Conservation (phyloP, 2,888 invertebrate genomes). For the Drosophila longiperda region DNA sequence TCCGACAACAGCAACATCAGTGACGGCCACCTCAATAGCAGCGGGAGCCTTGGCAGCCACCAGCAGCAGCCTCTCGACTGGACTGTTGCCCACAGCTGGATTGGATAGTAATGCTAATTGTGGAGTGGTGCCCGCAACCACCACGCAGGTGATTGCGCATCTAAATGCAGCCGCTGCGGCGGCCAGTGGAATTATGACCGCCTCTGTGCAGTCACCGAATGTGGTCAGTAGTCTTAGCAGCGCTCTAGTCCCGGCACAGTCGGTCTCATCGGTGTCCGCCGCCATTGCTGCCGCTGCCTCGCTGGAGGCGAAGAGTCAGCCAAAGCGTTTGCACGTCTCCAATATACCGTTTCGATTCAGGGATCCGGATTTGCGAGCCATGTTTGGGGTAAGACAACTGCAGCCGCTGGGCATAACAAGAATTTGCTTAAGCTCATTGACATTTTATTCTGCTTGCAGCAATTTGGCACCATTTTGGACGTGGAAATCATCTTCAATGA, state of each 20-base stretch:
- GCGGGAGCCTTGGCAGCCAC: slow-evolving; percentile 79
- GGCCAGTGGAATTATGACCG: slow-evolving; percentile 81
- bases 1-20: slow-evolving; percentile 71
- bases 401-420: not conserved
- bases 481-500: slow-evolving; percentile 99
- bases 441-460: slow-evolving; percentile 86
- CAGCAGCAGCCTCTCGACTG: slow-evolving; percentile 68
- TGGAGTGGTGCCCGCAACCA: slow-evolving; percentile 71
- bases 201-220: slow-evolving; percentile 85
- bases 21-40: slow-evolving; percentile 78
- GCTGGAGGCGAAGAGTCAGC: slow-evolving; percentile 89
- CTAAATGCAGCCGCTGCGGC: slow-evolving; percentile 81
- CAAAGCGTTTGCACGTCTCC: slow-evolving; percentile 98
- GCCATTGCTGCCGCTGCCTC: slow-evolving; percentile 84
- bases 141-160: slow-evolving; percentile 83
- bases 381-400: slow-evolving; percentile 96
- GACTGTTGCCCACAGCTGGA: slow-evolving; percentile 71
- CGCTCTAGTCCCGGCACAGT: slow-evolving; percentile 85
- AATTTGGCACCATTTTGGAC: slow-evolving; percentile 99
- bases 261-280: slow-evolving; percentile 62
- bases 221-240: slow-evolving; percentile 84
- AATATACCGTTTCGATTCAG: slow-evolving; percentile 99
- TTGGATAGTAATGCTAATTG: slow-evolving; percentile 71
- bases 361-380: slow-evolving; percentile 98
- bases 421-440: slow-evolving; percentile 16